Evolutionary conservation across 1,140 invertebrate species (phyloP), one percentile per base, ranked within the genome.

Genomic region (Ptiloglossa arizonensis): DNA sequence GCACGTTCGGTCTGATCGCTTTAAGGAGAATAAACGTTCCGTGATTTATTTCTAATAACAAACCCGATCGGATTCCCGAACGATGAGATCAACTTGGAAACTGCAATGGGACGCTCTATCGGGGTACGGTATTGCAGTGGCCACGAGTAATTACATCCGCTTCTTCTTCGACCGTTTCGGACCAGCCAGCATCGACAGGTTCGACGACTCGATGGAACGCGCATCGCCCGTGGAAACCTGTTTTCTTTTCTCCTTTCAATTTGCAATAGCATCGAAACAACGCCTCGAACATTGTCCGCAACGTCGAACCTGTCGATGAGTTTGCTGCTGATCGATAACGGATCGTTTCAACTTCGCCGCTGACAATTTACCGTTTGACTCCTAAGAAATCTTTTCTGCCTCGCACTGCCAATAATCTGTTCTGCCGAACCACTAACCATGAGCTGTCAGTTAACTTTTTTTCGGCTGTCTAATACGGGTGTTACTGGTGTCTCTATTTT

Each of bases 341-440:
- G 32, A 64, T 69, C 60, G 79, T 54, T 54, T 15, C 59, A 67
- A 82, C 85, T 85, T 79, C 73, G 84, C 83, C 76, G 72, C 78
- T 66, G 62, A 71, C 57, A 17, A 57, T 56, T 38, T 60, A 35
- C 80, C 72, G 75, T 71, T 69, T 73, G 57, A 83, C 81, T 85
- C 56, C 63, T 85, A 67, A 56, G 64, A 77, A 81, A 54, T 72
- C 57, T 86, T 70, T 86, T 84, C 83, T 81, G 89, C 90, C 89
- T 90, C 77, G 89, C 90, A 91, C 89, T 89, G 89, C 90, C 71
- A 89, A 88, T 87, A 70, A 90, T 89, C 89, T 89, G 90, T 89
- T 87, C 86, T 80, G 85, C 87, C 87, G 83, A 87, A 67, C 56
- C 87, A 90, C 88, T 90, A 91, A 91, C 88, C 73, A 83, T 78